phyloP scores from a whole-genome alignment of 2,888 invertebrate genomes.

The Perizoma affinitatum region DNA sequence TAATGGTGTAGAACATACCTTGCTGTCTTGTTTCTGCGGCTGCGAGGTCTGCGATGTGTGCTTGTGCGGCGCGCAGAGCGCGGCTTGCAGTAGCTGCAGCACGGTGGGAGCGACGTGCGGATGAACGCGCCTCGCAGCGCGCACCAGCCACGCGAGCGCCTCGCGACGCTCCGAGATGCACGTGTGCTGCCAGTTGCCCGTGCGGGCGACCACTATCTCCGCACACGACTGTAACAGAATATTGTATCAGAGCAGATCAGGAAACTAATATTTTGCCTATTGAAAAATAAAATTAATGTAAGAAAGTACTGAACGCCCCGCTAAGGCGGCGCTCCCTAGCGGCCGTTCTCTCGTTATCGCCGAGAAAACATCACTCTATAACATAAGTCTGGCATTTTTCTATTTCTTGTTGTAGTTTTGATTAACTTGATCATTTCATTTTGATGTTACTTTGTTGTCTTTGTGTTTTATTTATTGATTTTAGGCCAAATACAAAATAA shows the following conservation, averaged over 20 bases:
- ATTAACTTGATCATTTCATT: no score
- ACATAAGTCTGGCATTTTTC: no score
- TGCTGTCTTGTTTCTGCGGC: conserved; percentile 30
- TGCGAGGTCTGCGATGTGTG: conserved; percentile 21
- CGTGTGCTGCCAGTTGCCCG: conserved; percentile 97
- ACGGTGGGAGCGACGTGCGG: conserved; percentile 96
- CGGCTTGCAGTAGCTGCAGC: conserved; percentile 94
- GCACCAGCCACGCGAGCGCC: conserved; percentile 92
- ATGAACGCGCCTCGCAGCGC: conserved; percentile 93
- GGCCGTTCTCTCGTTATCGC: no score
- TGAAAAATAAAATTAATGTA: no score
- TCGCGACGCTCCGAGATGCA: conserved; percentile 89
- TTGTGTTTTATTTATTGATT: no score
- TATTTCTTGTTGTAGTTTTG: no score
- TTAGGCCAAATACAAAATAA: no score
- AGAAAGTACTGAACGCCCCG: no score
- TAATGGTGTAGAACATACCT: conserved; percentile 17
- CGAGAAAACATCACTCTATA: no score
- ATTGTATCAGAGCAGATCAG: neutral
- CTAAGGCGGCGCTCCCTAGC: no score
- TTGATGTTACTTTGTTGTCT: no score
- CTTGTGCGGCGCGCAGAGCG: conserved; percentile 86
- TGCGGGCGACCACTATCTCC: conserved; percentile 95
- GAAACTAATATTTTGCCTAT: no score
- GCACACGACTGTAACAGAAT: conserved; percentile 87